Percentiles rank a stretch among this genome's conserved stretches.
phyloP scores from a whole-genome alignment of 1,140 invertebrate genomes.

The Choristoneura fumiferana region DNA sequence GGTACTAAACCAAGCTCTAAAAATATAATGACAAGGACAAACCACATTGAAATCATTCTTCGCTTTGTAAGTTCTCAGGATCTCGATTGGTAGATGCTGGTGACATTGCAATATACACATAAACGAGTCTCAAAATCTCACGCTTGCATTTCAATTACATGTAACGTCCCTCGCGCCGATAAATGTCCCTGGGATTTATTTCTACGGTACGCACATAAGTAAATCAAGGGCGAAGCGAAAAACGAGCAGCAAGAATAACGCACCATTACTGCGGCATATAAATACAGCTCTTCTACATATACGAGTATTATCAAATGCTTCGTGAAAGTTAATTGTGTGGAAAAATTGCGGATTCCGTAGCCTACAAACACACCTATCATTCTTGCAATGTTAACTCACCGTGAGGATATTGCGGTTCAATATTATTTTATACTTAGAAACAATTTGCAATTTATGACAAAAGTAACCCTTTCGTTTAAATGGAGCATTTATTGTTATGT shows the following conservation, averaged over 20 bases:
- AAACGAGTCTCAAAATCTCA: too few relatives aligned
- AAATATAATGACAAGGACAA: too few relatives aligned
- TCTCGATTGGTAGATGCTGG: too few relatives aligned
- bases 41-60: too few relatives aligned
- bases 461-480: too few relatives aligned
- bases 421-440: slow-evolving; percentile 20
- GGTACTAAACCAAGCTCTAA: too few relatives aligned
- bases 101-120: too few relatives aligned
- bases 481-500: too few relatives aligned
- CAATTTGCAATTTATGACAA: too few relatives aligned
- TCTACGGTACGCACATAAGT: slow-evolving; percentile 10
- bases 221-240: slow-evolving; percentile 6
- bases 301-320: slow-evolving; percentile 41
- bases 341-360: slow-evolving; percentile 33
- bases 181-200: slow-evolving; percentile 5
- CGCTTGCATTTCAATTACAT: slow-evolving; percentile 8
- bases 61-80: too few relatives aligned
- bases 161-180: background rate
- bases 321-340: slow-evolving; percentile 43
- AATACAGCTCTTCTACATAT: slow-evolving; percentile 33
- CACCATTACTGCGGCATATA: slow-evolving; percentile 24
- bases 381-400: slow-evolving; percentile 9
- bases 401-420: slow-evolving; percentile 24
- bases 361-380: slow-evolving; percentile 34
- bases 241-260: slow-evolving; percentile 1